Evolutionary conservation across 2,797 vertebrate species (phyloP).

Genomic region (Oreochromis grahami): DNA sequence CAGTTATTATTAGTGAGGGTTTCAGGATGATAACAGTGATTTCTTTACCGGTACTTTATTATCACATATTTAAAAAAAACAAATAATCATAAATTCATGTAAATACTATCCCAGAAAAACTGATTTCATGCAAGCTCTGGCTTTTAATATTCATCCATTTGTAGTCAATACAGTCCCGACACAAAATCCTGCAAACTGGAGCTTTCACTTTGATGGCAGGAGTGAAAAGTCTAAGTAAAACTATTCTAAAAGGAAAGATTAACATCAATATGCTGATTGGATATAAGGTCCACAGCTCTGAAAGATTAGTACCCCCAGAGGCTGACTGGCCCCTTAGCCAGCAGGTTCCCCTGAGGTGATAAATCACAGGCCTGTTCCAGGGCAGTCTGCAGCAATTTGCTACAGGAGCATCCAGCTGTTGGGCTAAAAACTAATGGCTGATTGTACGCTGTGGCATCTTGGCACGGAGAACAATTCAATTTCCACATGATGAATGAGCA

Average conservation of each 20-base stretch:
- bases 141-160: not conserved
- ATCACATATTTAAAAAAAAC: not conserved
- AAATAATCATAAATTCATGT: not conserved
- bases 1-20: not conserved
- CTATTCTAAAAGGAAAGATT: not conserved
- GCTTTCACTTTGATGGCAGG: not conserved
- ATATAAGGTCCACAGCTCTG: conserved; percentile 20
- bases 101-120: not conserved
- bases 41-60: not conserved
- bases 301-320: conserved; percentile 29
- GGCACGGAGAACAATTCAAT: conserved; percentile 74
- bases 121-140: not conserved
- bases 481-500: conserved; percentile 70
- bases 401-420: conserved; percentile 64
- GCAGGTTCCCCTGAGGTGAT: conserved; percentile 53
- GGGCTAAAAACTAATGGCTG: conserved; percentile 63
- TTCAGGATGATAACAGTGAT: not conserved
- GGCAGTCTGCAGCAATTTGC: conserved; percentile 59
- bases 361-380: conserved; percentile 64
- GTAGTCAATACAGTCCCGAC: not conserved
- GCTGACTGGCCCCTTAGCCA: conserved; percentile 55
- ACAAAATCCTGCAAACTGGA: not conserved
- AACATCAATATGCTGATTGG: not conserved
- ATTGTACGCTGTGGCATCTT: conserved; percentile 64
- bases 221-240: not conserved